Evolutionary conservation across 2,888 invertebrate genomes (phyloP).

Genomic region (Apamea sordens): DNA sequence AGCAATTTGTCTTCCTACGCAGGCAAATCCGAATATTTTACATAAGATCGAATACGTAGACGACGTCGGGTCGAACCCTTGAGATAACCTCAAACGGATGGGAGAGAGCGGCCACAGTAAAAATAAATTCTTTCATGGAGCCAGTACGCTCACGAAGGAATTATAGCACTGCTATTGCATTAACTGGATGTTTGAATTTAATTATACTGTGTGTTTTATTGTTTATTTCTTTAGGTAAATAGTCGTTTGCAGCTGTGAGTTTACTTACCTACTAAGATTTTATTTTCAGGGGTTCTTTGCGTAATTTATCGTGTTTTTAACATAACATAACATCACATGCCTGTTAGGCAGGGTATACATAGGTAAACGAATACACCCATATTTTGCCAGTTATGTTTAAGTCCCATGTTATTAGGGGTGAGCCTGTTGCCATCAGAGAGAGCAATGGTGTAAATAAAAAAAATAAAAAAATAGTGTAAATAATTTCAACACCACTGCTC

Average conservation of each 20-base stretch:
- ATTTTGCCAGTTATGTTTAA: background rate
- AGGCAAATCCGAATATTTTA: slow-evolving; percentile 61
- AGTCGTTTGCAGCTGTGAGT: background rate
- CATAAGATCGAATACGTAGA: slow-evolving; percentile 60
- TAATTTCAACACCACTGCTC: background rate
- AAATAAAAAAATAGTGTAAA: too few species aligned
- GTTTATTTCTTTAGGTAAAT: slow-evolving; percentile 8
- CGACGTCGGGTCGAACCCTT: slow-evolving; percentile 50
- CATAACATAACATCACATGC: background rate
- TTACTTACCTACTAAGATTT: background rate
- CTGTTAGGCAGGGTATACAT: too few species aligned
- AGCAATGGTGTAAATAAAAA: background rate
- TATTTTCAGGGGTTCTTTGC: background rate
- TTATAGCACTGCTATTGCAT: slow-evolving; percentile 17
- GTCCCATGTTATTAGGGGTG: background rate
- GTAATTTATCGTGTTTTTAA: background rate
- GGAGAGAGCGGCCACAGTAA: slow-evolving; percentile 35
- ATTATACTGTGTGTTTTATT: slow-evolving; percentile 28
- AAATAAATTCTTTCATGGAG: slow-evolving; percentile 57
- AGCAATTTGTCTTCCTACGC: slow-evolving; percentile 63
- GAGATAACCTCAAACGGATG: slow-evolving; percentile 50
- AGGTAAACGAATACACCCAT: too few species aligned
- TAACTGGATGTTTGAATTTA: slow-evolving; percentile 33
- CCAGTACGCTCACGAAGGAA: slow-evolving; percentile 31
- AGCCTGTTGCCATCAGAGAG: background rate